Conservation (phyloP, 2,888 invertebrate genomes). For the Leptopilina myrica region DNA sequence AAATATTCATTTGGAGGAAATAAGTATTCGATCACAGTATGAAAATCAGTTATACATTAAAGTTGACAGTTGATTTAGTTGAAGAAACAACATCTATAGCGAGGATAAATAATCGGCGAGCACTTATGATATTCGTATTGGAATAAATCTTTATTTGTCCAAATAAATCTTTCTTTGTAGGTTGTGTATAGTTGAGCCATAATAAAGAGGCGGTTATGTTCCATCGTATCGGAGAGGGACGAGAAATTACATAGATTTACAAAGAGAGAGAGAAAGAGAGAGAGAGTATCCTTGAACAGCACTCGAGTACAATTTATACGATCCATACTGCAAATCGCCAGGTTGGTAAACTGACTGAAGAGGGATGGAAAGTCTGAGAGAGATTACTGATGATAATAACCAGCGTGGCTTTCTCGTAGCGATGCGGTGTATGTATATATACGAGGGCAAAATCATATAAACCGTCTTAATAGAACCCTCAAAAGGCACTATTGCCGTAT, state of each 20-base stretch:
- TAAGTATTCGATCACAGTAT: neutral
- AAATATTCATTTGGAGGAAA: constrained; percentile 11
- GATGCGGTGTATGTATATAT: neutral
- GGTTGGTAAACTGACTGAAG: constrained; percentile 38
- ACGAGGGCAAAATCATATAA: constrained; percentile 14
- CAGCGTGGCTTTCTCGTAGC: neutral
- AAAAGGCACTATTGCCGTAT: constrained; percentile 39
- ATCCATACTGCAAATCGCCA: constrained; percentile 39
- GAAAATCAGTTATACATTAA: constrained; percentile 18
- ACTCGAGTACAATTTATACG: constrained; percentile 35
- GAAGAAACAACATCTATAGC: neutral
- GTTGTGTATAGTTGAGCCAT: constrained; percentile 38
- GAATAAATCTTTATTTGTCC: constrained; percentile 40
- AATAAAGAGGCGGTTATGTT: constrained; percentile 40
- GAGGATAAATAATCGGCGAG: constrained; percentile 27
- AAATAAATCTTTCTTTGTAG: constrained; percentile 40
- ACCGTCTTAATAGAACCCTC: constrained; percentile 37
- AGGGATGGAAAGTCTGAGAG: constrained; percentile 18
- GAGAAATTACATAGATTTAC: constrained; percentile 41
- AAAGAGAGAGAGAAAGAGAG: neutral
- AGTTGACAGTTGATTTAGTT: neutral
- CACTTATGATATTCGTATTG: constrained; percentile 34
- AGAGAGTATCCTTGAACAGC: constrained; percentile 23
- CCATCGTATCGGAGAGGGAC: constrained; percentile 24
- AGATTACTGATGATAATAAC: constrained; percentile 39